Percentiles rank a stretch among this genome's conserved stretches.
phyloP scores from a whole-genome alignment of 2,797 vertebrate species.

The Chlorospingus semifuscus region DNA sequence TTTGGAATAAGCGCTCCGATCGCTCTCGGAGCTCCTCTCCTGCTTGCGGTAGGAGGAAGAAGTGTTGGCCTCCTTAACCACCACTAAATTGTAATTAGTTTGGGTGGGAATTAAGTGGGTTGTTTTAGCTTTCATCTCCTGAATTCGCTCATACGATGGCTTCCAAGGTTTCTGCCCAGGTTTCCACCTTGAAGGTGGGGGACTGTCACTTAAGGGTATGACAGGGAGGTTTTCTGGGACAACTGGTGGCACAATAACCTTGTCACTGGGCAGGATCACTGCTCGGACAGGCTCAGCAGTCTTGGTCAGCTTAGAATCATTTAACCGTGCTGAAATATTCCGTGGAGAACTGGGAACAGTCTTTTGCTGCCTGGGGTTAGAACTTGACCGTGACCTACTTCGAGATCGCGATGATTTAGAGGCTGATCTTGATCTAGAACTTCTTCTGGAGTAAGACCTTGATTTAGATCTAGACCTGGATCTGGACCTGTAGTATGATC shows the following conservation, averaged over 20 bases:
- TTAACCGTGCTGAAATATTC: slow-evolving; percentile 67
- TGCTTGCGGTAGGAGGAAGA: slow-evolving; percentile 62
- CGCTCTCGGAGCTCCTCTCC: slow-evolving; percentile 70
- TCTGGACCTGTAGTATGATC: slow-evolving; percentile 81
- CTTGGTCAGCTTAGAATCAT: slow-evolving; percentile 73
- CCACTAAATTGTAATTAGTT: slow-evolving; percentile 58
- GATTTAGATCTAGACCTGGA: slow-evolving; percentile 79
- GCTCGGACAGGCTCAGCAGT: slow-evolving; percentile 64
- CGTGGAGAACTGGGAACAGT: slow-evolving; percentile 75
- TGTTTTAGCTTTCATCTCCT: slow-evolving; percentile 88
- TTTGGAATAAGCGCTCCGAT: slow-evolving; percentile 71
- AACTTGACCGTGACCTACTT: slow-evolving; percentile 74
- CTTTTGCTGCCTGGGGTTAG: slow-evolving; percentile 70
- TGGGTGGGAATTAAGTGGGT: slow-evolving; percentile 69
- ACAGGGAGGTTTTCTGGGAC: slow-evolving; percentile 84
- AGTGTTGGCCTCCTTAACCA: slow-evolving; percentile 60
- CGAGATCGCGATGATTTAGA: slow-evolving; percentile 65
- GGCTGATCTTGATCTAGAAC: slow-evolving; percentile 66
- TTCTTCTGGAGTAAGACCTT: slow-evolving; percentile 73
- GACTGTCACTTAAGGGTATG: slow-evolving; percentile 94
- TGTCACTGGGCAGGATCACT: slow-evolving; percentile 74
- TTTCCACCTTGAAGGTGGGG: slow-evolving; percentile 96
- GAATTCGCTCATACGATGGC: slow-evolving; percentile 91
- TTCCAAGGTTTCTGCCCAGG: slow-evolving; percentile 98
- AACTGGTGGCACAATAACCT: slow-evolving; percentile 61